These are phyloP conservation scores for Amorpha juglandis DNA, from an alignment of 2,888 invertebrate species.

Conservation along the genomic window DNA sequence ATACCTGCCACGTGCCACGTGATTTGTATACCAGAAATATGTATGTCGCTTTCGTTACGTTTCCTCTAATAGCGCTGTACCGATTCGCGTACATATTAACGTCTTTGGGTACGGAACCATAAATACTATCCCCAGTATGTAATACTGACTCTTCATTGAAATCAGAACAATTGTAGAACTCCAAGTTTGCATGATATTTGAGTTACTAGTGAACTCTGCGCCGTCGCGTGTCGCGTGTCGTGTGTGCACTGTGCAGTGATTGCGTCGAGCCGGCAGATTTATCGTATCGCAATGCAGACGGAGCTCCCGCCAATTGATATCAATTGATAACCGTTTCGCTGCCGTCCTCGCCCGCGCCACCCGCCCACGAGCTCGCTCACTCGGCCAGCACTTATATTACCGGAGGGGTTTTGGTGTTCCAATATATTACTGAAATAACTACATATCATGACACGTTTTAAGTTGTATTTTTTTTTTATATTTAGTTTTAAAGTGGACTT, in stretches of 20 bases:
- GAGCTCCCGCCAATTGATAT: conserved; percentile 47
- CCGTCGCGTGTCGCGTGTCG: not conserved
- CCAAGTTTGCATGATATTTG: not conserved
- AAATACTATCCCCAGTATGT: no score
- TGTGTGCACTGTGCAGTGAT: conserved; percentile 25
- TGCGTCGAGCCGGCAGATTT: conserved; percentile 43
- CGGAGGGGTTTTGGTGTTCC: not conserved
- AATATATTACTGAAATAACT: not conserved
- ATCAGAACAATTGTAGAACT: no score
- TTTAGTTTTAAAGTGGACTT: no score
- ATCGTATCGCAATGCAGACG: conserved; percentile 57
- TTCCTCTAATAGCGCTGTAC: no score
- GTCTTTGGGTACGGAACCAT: no score
- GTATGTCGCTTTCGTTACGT: no score
- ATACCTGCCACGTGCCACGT: no score
- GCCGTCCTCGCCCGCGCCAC: not conserved
- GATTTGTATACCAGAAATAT: no score
- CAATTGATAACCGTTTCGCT: conserved; percentile 42
- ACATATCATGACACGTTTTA: not conserved
- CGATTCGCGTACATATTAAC: no score
- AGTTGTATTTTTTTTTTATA: not conserved
- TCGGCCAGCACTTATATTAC: not conserved
- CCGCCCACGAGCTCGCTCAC: not conserved
- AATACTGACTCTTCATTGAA: no score
- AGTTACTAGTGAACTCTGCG: not conserved